Evolutionary conservation across 2,113 vertebrate genomes (phyloP), one percentile per base, ranked within the genome.

Genomic region (Bubo blakistoni): DNA sequence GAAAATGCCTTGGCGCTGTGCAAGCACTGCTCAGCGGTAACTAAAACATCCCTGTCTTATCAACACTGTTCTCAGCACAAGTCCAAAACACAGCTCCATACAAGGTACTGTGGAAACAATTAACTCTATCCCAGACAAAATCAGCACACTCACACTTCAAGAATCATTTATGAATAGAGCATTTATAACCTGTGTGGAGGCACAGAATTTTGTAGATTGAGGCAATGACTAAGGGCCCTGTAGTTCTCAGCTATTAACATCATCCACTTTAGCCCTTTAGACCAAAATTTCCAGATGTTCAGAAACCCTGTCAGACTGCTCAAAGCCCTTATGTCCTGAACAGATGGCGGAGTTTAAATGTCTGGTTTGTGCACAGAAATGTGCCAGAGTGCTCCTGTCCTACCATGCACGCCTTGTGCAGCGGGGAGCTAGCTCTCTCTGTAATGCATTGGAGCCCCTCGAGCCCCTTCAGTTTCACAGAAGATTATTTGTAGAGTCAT

Each of bases 281-380:
- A 81, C 73, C 77, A 59, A 71, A 79, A 44, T 38, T 74, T 94
- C 71, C 95, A 95, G 92, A 93, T 91, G 94, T 94, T 94, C 61
- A 59, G 57, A 26, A 79, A 61, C 16, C 7, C 30, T 66, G 36
- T 94, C 67, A 81, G 67, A 19, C 59, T 81, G 67, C 92, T 83
- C 46, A 25, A 32, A 42, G 51, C 46, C 46, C 79, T 86, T 62
- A 78, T 70, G 67, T 70, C 82, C 76, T 52, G 61, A 78, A 30
- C 91, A 94, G 93, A 94, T 92, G 91, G 93, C 84, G 91, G 79
- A 76, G 61, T 81, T 92, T 59, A 81, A 71, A 55, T 30, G 59
- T n/a, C 77, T 82, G 16, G 55, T 6, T 38, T 46, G n/a, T 51
- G 81, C 30, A 4, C 59, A 57, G 73, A 58, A 87, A 38, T 0